These are phyloP conservation scores for Dipodomys merriami DNA, from an alignment of 2,113 vertebrate genomes.

Conservation along the genomic window DNA sequence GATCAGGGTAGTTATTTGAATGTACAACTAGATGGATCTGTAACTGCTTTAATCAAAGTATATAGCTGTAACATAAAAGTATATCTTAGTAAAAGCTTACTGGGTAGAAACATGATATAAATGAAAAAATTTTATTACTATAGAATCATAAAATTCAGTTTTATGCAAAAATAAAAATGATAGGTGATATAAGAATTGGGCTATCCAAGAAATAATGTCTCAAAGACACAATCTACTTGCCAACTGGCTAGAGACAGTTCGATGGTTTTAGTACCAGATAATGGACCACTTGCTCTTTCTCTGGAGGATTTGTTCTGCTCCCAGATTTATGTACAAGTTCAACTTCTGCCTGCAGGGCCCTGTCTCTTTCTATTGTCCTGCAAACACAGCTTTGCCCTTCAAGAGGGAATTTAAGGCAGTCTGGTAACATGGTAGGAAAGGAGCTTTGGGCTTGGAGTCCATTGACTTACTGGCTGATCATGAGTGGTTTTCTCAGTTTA, in stretches of 20 bases:
- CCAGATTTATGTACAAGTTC: background rate
- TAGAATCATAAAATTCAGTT: conserved; percentile 64
- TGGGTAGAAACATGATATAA: conserved; percentile 54
- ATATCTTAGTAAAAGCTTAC: conserved; percentile 55
- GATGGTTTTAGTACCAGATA: conserved; percentile 6
- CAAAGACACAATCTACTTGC: conserved; percentile 69
- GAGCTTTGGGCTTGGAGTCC: background rate
- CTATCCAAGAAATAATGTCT: conserved; percentile 61
- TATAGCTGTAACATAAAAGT: conserved; percentile 64
- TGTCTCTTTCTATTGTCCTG: background rate
- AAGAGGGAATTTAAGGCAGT: background rate
- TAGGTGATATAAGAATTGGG: conserved; percentile 70
- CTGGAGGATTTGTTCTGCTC: background rate
- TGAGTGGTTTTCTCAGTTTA: background rate
- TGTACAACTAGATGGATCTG: conserved; percentile 44
- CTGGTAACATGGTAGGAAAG: background rate
- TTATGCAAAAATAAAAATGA: conserved; percentile 74
- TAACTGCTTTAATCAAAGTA: conserved; percentile 57
- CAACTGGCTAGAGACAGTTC: background rate
- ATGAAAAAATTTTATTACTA: conserved; percentile 75
- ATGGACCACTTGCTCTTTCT: conserved; percentile 1
- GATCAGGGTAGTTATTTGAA: conserved; percentile 57
- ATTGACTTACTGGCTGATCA: background rate
- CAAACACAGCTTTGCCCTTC: background rate
- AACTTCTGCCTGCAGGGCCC: conserved; percentile 33